phyloP scores from a whole-genome alignment of 2,888 invertebrate species.

The Drosophila fulvimacula region DNA sequence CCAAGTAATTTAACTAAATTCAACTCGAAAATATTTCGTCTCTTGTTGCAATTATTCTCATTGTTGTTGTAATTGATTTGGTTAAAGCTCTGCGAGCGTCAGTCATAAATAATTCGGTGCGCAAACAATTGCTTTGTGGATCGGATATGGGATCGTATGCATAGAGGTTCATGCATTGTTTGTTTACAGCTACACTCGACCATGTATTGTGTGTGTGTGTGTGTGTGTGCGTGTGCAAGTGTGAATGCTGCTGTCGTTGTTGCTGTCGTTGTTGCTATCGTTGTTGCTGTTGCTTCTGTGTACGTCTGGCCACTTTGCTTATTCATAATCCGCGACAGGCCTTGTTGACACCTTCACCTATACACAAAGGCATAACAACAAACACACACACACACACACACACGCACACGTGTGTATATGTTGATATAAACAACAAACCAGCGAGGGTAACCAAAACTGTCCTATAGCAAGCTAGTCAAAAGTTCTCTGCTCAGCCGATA shows the following conservation, averaged over 20 bases:
- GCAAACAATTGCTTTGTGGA: slow-evolving; percentile 26
- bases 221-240: slow-evolving; percentile 1
- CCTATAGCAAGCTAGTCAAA: slow-evolving; percentile 1
- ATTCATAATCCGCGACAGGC: slow-evolving; percentile 61
- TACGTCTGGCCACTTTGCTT: slow-evolving; percentile 48
- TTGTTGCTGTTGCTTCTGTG: slow-evolving; percentile 12
- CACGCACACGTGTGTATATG: not conserved
- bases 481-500: not conserved
- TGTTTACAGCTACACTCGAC: slow-evolving; percentile 24
- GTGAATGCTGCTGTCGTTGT: not conserved
- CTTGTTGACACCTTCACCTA: slow-evolving; percentile 54
- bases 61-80: slow-evolving; percentile 10
- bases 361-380: slow-evolving; percentile 1
- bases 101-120: slow-evolving; percentile 36
- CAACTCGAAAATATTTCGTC: not conserved
- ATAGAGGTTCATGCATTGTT: slow-evolving; percentile 28
- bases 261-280: slow-evolving; percentile 3
- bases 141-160: slow-evolving; percentile 22
- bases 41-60: not conserved
- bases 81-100: slow-evolving; percentile 29
- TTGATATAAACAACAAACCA: slow-evolving; percentile 8
- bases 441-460: slow-evolving; percentile 17
- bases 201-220: slow-evolving; percentile 7
- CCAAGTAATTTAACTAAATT: not conserved
- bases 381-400: not conserved